A percentile compares a stretch with the other conserved stretches of the same genome.
Evolutionary conservation across 2,888 invertebrate species (phyloP).

Genomic region (Helleia helle): DNA sequence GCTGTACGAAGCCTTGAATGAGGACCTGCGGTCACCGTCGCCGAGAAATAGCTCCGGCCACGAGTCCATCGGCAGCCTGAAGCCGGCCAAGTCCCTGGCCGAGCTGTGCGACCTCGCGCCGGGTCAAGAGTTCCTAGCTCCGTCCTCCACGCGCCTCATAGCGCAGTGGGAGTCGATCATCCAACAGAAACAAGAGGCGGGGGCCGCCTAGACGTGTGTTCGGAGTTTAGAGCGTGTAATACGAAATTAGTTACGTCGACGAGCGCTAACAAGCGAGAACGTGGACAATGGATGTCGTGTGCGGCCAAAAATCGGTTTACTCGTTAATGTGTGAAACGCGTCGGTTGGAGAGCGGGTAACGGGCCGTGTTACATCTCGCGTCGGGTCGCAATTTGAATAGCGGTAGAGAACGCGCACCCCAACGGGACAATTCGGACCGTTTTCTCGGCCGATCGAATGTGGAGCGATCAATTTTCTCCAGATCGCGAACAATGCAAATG

Average conservation of each 20-base stretch:
- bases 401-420: constrained; percentile 17
- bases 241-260: constrained; percentile 20
- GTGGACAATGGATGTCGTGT: constrained; percentile 11
- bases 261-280: constrained; percentile 17
- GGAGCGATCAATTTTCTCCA: constrained; percentile 62
- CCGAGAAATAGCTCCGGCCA: constrained; percentile 58
- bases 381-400: constrained; percentile 16
- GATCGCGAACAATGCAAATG: constrained; percentile 63
- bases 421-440: constrained; percentile 31
- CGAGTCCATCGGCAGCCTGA: constrained; percentile 66
- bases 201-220: constrained; percentile 50
- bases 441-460: constrained; percentile 47
- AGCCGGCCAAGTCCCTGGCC: constrained; percentile 80
- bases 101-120: constrained; percentile 78
- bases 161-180: constrained; percentile 89
- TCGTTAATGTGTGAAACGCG: constrained; percentile 5
- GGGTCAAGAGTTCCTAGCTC: constrained; percentile 76
- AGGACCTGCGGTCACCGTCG: constrained; percentile 61
- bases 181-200: constrained; percentile 75
- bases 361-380: constrained; percentile 15
- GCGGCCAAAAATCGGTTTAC: background rate
- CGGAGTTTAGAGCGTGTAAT: constrained; percentile 22
- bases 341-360: constrained; percentile 22
- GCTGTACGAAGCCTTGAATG: constrained; percentile 74
- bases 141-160: constrained; percentile 81